Evolutionary conservation across 2,888 invertebrate species (phyloP).

Genomic region (Polylopha cassiicola): DNA sequence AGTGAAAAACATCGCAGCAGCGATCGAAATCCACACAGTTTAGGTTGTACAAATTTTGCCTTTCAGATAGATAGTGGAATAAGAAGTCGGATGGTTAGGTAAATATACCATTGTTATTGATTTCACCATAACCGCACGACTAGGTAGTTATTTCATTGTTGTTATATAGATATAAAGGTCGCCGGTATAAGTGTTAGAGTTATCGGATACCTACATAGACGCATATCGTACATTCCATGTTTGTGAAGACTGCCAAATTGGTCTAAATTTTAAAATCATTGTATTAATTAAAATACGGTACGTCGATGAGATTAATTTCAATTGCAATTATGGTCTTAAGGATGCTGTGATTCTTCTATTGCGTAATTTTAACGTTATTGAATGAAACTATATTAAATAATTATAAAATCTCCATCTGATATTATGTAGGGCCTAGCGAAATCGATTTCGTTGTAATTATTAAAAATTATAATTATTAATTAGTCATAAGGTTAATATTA

Average conservation of each 20-base stretch:
- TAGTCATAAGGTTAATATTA: slow-evolving; percentile 51
- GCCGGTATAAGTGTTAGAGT: slow-evolving; percentile 70
- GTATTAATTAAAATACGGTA: slow-evolving; percentile 68
- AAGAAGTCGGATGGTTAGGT: slow-evolving; percentile 35
- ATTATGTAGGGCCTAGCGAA: slow-evolving; percentile 72
- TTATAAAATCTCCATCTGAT: slow-evolving; percentile 67
- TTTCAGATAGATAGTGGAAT: slow-evolving; percentile 48
- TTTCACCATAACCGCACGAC: slow-evolving; percentile 51
- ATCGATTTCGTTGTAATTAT: slow-evolving; percentile 73
- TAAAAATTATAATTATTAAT: slow-evolving; percentile 43
- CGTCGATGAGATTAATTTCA: slow-evolving; percentile 73
- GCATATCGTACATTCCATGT: slow-evolving; percentile 78
- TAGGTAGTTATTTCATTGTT: slow-evolving; percentile 68
- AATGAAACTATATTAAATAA: slow-evolving; percentile 55
- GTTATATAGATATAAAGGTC: slow-evolving; percentile 70
- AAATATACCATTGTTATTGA: slow-evolving; percentile 51
- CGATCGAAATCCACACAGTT: slow-evolving; percentile 36
- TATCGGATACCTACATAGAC: slow-evolving; percentile 75
- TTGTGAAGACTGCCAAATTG: slow-evolving; percentile 77
- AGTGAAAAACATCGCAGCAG: slow-evolving; percentile 34
- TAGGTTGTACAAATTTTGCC: slow-evolving; percentile 50
- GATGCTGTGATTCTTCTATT: slow-evolving; percentile 78
- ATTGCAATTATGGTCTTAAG: slow-evolving; percentile 75
- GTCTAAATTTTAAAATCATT: slow-evolving; percentile 77
- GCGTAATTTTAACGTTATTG: slow-evolving; percentile 70